Conservation (phyloP, 1,140 invertebrate genomes). For the Caerostris extrusa region DNA sequence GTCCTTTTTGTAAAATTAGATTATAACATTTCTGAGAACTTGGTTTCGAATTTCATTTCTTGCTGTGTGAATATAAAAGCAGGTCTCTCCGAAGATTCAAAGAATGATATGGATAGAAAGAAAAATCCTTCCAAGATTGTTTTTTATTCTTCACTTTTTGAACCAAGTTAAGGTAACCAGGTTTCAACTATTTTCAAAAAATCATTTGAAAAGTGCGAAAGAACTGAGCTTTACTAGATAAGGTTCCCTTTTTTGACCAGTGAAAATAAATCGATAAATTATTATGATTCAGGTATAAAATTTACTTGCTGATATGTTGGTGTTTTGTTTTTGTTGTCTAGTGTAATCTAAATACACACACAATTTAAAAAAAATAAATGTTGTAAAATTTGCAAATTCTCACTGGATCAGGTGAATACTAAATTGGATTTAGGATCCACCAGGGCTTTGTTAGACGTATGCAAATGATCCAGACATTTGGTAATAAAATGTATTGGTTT, state of each 20-base stretch:
- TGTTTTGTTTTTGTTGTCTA: neutral
- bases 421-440: neutral
- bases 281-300: neutral
- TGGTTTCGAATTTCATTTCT: constrained; percentile 30
- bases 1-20: constrained; percentile 61
- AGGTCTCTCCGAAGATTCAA: neutral
- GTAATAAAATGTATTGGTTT: neutral
- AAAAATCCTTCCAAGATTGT: no score
- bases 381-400: neutral
- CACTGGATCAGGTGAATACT: neutral
- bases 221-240: neutral
- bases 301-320: neutral
- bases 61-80: constrained; percentile 38
- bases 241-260: neutral
- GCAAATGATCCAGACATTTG: neutral
- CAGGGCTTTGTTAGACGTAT: neutral
- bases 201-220: neutral
- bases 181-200: no score
- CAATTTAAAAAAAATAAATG: neutral
- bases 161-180: no score
- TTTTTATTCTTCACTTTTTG: no score
- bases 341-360: neutral
- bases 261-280: constrained; percentile 10
- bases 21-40: constrained; percentile 52
- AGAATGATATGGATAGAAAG: no score